Percentiles rank a stretch among this genome's conserved stretches.
Evolutionary conservation across 1,140 invertebrate genomes (phyloP).

Genomic region (Papilio glaucus): DNA sequence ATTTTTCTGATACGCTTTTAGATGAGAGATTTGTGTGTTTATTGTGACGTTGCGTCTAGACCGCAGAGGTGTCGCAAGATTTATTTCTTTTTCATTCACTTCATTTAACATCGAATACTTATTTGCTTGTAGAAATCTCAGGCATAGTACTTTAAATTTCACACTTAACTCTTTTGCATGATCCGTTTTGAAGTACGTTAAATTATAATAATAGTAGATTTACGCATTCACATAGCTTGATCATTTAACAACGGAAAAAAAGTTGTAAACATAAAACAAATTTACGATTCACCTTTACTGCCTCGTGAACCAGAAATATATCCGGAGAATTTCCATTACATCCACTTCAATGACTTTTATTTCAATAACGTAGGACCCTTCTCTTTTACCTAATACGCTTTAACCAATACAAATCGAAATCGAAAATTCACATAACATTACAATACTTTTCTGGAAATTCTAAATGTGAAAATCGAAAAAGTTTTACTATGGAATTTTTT

Average conservation of each 20-base stretch:
- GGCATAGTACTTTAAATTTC: no score
- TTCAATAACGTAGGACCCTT: conserved; percentile 19
- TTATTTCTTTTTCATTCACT: no score
- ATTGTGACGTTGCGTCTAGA: no score
- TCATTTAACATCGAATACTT: no score
- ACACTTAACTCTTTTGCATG: no score
- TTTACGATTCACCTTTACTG: conserved; percentile 23
- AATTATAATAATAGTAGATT: no score
- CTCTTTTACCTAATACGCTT: conserved; percentile 19
- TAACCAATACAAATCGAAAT: background rate
- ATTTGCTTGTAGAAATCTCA: no score
- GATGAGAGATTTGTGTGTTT: background rate
- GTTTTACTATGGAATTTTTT: background rate
- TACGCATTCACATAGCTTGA: background rate
- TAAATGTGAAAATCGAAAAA: background rate
- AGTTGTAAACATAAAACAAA: conserved; percentile 20
- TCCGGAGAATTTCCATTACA: conserved; percentile 15
- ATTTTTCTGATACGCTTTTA: background rate
- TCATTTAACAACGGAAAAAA: background rate
- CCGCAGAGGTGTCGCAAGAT: no score
- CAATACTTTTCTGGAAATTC: background rate
- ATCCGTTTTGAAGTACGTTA: no score
- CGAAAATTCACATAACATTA: background rate
- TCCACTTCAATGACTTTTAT: conserved; percentile 24
- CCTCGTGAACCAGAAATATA: conserved; percentile 21